Evolutionary conservation across 64 coral and sea anemone species (phyloP), one percentile per base, ranked within the genome.

Genomic region (Pocillopora damicornis): DNA sequence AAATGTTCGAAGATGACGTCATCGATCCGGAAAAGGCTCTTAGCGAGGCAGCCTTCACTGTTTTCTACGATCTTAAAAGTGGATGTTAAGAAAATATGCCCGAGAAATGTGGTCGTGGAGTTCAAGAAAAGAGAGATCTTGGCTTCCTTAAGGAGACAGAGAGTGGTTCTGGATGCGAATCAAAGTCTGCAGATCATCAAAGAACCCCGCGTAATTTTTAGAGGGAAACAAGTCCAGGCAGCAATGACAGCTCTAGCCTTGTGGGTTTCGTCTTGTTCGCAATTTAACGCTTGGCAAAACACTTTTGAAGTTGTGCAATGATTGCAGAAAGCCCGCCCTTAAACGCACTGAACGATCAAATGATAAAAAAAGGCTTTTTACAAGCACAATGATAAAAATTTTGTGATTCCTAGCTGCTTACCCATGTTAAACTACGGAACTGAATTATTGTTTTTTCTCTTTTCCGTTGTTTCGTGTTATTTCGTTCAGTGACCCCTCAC

Each of bases 131-230:
- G 35, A 2, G 14, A 87, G 60, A 35, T 76, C 1, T 62, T 87
- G 26, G 86, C 72, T 61, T 26, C 6, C 2, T 20, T 77, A 11
- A 62, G 36, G 51, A 90, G 60, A 45, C 26, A 22, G 22, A 76
- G 12, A 22, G 89, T 84, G 30, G 73, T 83, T 8, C 58, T 90
- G 7, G 89, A 90, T 6, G 69, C 60, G 0, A 73, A 64, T 22
- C 34, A 75, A 25, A 60, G 80, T 2, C 73, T 90, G 37, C 58
- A 90, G 75, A 60, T 75, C 17, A 34, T 90, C 35, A 76, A 77
- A 67, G 22, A 76, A 25, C 80, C 89, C 16, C 67, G 60, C 25
- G 74, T 60, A 59, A 22, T 83, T 61, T 76, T 90, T 1, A 73
- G 79, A 76, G 17, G 80, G 16, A 17, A 66, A 11, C 30, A 90